Base-by-base conservation (phyloP, 2,113 vertebrate species). In the Chaenocephalus aceratus region DNA sequence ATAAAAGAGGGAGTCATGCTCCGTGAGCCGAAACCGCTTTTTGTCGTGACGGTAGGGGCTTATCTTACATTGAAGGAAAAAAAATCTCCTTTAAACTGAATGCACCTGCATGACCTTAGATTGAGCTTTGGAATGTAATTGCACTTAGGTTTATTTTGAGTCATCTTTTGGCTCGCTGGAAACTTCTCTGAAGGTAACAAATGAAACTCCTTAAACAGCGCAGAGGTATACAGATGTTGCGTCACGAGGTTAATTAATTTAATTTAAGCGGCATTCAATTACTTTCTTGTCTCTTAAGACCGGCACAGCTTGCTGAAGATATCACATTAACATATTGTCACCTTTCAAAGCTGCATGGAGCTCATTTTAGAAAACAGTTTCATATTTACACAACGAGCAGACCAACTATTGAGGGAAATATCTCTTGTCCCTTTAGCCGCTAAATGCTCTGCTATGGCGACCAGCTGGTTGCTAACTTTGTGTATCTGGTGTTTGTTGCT, bases 1-100 rank as follows among this genome's bases (percentile, higher is more conserved):
- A 88, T 21, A 80, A 83, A 85, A 63, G 54, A 59, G 53, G 74
- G 41, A 65, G 45, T 54, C 79, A 77, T 18, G 75, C 80, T 87
- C 48, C 52, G 14, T 81, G 34, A 56, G 49, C 66, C 21, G n/a
- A 83, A 82, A 78, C 73, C 18, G n/a, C 71, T 60, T 82, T 71
- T 73, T 82, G 57, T 80, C 60, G 49, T 61, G 62, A 61, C 54
- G 58, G 45, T 59, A 10, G 10, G 26, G 26, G 76, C 45, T 85
- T 51, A 59, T 67, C 23, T 83, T 65, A 58, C 52, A 69, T 41
- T 34, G 26, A 53, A 15, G 3, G 5, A 49, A 79, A 18, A 67
- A 44, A 60, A 5, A 10, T 2, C 14, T 26, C 6, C 15, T 34
- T 61, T 51, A 10, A 56, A 10, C 45, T n/a, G 11, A 36, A 44